Percentiles rank a stretch among this genome's conserved stretches.
Conservation (phyloP, 1,140 invertebrate species). For the Sarcophaga bullata region DNA sequence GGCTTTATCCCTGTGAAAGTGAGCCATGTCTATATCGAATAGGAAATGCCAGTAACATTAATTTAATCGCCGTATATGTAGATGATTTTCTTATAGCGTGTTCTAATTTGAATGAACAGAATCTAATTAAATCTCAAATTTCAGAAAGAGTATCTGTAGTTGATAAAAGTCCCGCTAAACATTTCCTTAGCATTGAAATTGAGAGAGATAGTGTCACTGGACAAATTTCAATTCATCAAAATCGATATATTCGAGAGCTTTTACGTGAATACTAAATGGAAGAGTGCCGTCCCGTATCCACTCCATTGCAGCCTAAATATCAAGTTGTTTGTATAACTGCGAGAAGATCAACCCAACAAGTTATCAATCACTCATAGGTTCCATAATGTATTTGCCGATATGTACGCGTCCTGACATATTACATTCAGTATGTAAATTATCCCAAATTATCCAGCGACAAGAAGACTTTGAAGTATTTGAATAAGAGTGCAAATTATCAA, state of each 20-base stretch:
- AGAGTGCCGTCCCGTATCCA: neutral
- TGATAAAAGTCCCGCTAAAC: conserved; percentile 46
- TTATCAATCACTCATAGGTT: conserved; percentile 27
- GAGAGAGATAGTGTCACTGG: conserved; percentile 43
- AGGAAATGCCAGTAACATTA: conserved; percentile 45
- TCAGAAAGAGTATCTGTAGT: conserved; percentile 52
- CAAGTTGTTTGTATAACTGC: conserved; percentile 21
- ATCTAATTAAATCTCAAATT: conserved; percentile 20
- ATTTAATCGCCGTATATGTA: conserved; percentile 41
- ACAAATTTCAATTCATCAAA: conserved; percentile 10
- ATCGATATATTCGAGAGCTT: too few species aligned
- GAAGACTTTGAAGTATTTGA: too few species aligned
- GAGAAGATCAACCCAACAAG: neutral
- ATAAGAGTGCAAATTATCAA: too few species aligned
- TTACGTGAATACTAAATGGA: conserved; percentile 29
- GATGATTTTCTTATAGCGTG: conserved; percentile 26
- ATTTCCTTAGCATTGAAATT: conserved; percentile 59
- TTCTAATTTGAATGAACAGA: conserved; percentile 14
- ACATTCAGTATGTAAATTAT: too few species aligned
- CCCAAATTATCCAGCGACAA: too few species aligned
- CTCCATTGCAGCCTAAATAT: neutral
- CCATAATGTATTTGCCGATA: conserved; percentile 25
- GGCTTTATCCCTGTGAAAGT: conserved; percentile 38
- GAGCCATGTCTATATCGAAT: conserved; percentile 53
- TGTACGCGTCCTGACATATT: too few species aligned